Percentiles rank a stretch among this genome's conserved stretches.
phyloP scores from a whole-genome alignment of 2,888 invertebrate genomes.

The Xestia xanthographa region DNA sequence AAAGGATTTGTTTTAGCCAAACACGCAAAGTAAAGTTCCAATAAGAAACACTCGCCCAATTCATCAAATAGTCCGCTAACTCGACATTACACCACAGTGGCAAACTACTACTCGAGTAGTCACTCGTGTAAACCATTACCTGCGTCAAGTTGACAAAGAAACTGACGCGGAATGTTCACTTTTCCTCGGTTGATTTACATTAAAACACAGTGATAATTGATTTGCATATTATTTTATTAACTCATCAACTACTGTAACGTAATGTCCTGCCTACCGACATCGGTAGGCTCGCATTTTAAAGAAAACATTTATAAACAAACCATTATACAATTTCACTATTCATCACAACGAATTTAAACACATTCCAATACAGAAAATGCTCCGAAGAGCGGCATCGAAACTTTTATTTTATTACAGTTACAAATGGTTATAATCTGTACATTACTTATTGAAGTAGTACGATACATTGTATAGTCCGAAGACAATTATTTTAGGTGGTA shows the following conservation, averaged over 20 bases:
- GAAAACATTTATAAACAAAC: slow-evolving; percentile 40
- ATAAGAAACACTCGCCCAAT: not conserved
- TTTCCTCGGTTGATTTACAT: not conserved
- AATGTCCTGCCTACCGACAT: slow-evolving; percentile 32
- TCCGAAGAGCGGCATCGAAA: slow-evolving; percentile 18
- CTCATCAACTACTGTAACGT: slow-evolving; percentile 58
- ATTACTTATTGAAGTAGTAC: slow-evolving; percentile 26
- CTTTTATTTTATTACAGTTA: slow-evolving; percentile 13
- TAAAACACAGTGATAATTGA: not conserved
- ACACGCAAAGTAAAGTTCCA: not conserved
- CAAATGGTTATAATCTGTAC: slow-evolving; percentile 24
- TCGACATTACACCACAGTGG: not conserved
- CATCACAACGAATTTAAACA: slow-evolving; percentile 31
- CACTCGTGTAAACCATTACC: too few relatives aligned
- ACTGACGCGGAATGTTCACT: not conserved
- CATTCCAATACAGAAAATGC: slow-evolving; percentile 23
- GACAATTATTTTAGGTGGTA: too few relatives aligned
- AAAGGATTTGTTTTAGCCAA: not conserved
- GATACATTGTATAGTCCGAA: slow-evolving; percentile 39
- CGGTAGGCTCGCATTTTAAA: slow-evolving; percentile 54
- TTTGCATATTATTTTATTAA: slow-evolving; percentile 64
- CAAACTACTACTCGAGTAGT: too few relatives aligned
- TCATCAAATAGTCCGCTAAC: not conserved
- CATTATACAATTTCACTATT: slow-evolving; percentile 37
- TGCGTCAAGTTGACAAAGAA: not conserved